Base-by-base conservation (phyloP, 2,888 invertebrate species). In the Rhamnusium bicolor region DNA sequence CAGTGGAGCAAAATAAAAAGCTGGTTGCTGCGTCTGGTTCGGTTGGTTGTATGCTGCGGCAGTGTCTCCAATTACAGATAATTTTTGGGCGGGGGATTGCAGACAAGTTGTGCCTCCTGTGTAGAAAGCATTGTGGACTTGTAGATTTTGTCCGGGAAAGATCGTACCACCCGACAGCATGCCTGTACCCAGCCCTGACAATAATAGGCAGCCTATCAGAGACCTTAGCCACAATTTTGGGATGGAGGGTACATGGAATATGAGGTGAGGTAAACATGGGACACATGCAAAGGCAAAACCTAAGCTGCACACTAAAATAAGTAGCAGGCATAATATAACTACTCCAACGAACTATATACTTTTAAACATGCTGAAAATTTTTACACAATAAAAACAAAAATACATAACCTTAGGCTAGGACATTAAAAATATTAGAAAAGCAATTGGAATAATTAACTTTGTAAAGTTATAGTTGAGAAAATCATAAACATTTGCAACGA, bases 1-100 rank as follows among this genome's bases (percentile, higher is more conserved):
- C 88, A 84, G 89, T 84, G 88, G 90, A 85, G 84, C 89, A 86
- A 81, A 91, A 86, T 84, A 91, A 85, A 86, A 87, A 14, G 86
- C 85, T 79, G 90, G 90, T 80, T 90, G 90, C 79, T 89, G 89
- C 79, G 89, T 78, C 78, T 78, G 89, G 73, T 87, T 77, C 89
- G 89, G 76, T 29, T 69, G 74, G 51, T 75, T 74, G 29, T 77
- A 72, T n/a, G 78, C 74, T 18, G 80, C 74, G 54, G 74, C 73
- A 12, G 80, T 67, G 18, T 70, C 73, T 27, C 65, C 80, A 73
- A 81, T 79, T 47, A 82, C 82, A 21, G 84, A 80, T 72, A 86
- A 73, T 76, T 86, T 85, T n/a, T 84, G 77, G 16, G 84, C 79
- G 7, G 85, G 80, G 53, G 84, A 81, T 75, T 86, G 87, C 53